Base-by-base conservation (phyloP, 2,797 vertebrate genomes). In the Pipistrellus pygmaeus region DNA sequence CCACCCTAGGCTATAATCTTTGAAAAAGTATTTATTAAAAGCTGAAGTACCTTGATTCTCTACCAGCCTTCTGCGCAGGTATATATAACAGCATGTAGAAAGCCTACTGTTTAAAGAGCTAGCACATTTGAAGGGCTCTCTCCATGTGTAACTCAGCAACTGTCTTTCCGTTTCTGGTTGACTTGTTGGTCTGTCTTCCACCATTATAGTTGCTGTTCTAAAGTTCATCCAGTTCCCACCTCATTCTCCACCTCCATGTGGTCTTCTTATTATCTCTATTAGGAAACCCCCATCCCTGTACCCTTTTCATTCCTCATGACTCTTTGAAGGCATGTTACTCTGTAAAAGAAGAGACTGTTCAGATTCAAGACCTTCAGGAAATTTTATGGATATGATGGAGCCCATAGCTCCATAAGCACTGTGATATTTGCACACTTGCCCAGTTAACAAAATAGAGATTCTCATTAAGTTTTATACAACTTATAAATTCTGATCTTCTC, bases 11-110 rank as follows among this genome's bases (percentile, higher is more conserved):
- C 75, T 88, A 20, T 83, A 62, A 51, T 93, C 75, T 83, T 94
- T 96, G 92, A 55, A 93, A 93, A 88, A 41, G 21, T 85, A 27
- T 75, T 92, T 85, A 25, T 86, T 44, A 85, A 80, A 85, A 90
- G 57, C 11, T 44, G 57, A 44, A 92, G 53, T 51, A 15, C 88
- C 8, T 72, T 25, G 8, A 46, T 72, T 93, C 66, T 76, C 60
- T 17, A 48, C 27, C 46, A n/a, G 35, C 13, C 57, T 88, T 80
- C 82, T 93, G 66, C 46, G 35, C 11, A 83, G 35, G 32, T 75
- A 4, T 35, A 41, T 10, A 7, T 14, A 82, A 66, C 20, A 82
- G 20, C 17, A 23, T 2, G 1, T 5, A 41, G 46, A 62, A 75
- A 90, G n/a, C 20, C 15, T 10, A 1, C 20, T 20, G 14, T 66